Percentiles rank a stretch among this genome's conserved stretches.
Evolutionary conservation across 2,113 vertebrate genomes (phyloP).

Genomic region (Aramus guarauna): DNA sequence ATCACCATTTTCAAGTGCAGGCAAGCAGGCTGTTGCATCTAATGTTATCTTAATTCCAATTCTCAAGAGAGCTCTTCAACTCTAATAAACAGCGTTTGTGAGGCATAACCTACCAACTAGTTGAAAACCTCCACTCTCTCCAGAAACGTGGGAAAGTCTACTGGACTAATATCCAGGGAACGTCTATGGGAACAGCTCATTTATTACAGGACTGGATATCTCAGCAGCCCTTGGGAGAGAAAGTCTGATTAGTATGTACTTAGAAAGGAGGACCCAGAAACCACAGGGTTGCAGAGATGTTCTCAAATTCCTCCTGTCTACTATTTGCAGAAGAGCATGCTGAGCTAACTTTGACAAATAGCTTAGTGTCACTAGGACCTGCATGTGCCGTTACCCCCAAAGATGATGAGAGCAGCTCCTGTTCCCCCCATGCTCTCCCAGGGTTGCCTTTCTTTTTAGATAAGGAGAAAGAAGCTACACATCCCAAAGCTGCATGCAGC

Average conservation of each 20-base stretch:
- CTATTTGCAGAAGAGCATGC: neutral
- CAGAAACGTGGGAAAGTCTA: constrained; percentile 44
- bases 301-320: neutral
- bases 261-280: neutral
- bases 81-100: constrained; percentile 1
- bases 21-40: neutral
- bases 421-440: neutral
- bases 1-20: neutral
- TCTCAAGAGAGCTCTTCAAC: neutral
- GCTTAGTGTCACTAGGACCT: neutral
- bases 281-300: neutral
- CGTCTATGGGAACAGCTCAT: neutral
- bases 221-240: constrained; percentile 1
- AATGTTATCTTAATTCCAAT: constrained; percentile 37
- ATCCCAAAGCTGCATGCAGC: neutral
- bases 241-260: neutral
- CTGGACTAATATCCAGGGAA: neutral
- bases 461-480: neutral
- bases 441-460: neutral
- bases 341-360: neutral
- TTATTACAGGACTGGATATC: neutral
- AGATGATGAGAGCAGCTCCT: neutral
- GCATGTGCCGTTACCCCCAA: accelerated
- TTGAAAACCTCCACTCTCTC: neutral
- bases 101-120: neutral